Percentiles rank a stretch among this genome's conserved stretches.
phyloP scores from a whole-genome alignment of 1,140 invertebrate species.

The Drosophila ironensis region DNA sequence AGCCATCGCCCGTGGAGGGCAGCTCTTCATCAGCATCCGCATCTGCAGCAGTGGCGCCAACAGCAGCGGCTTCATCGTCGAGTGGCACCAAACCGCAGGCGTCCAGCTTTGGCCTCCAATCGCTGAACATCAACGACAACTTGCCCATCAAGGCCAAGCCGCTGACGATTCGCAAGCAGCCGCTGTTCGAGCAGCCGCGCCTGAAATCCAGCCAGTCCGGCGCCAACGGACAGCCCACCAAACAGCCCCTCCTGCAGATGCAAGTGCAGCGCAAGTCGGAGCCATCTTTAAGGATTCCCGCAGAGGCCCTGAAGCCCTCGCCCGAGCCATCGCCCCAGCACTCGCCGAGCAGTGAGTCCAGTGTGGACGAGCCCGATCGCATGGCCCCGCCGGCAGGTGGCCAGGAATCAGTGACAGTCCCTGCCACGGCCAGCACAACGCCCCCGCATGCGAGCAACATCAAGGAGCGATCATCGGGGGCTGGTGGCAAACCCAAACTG shows the following conservation, averaged over 20 bases:
- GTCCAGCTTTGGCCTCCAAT: constrained; percentile 81
- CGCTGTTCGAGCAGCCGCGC: constrained; percentile 89
- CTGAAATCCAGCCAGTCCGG: constrained; percentile 84
- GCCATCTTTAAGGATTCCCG: constrained; percentile 83
- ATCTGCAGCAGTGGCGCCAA: constrained; percentile 16
- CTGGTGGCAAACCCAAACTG: constrained; percentile 86
- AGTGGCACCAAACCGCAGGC: constrained; percentile 24
- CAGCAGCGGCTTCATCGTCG: constrained; percentile 25
- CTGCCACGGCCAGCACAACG: neutral
- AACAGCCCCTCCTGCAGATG: constrained; percentile 59
- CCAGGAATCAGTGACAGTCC: constrained; percentile 7
- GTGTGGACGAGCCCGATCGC: constrained; percentile 68
- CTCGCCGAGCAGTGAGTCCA: constrained; percentile 66
- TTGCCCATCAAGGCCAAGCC: constrained; percentile 89
- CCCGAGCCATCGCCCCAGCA: constrained; percentile 47
- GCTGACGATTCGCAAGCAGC: constrained; percentile 89
- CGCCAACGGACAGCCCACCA: constrained; percentile 25
- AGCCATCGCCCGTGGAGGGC: constrained; percentile 10
- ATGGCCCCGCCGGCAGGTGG: constrained; percentile 10
- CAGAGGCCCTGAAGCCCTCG: constrained; percentile 17
- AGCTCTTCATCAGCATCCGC: neutral
- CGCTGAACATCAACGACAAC: constrained; percentile 83
- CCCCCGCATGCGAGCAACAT: constrained; percentile 33
- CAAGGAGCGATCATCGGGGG: constrained; percentile 82
- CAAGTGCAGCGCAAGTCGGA: constrained; percentile 89